Evolutionary conservation across 2,888 invertebrate genomes (phyloP), one percentile per base, ranked within the genome.

Genomic region (Slavum lentiscoides): DNA sequence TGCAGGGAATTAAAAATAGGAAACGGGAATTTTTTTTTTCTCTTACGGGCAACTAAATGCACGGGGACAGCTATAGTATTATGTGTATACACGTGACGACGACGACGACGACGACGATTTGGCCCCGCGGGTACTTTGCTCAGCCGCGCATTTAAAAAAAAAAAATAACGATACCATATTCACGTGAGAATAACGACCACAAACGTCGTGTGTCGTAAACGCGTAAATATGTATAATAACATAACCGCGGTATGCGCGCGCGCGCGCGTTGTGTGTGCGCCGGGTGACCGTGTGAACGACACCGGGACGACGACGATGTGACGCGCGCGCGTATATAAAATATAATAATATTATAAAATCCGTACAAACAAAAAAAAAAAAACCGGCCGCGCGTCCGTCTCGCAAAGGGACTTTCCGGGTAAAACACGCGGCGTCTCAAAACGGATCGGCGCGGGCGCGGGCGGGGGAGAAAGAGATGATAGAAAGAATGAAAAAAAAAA

Each of bases 271-370:
- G 30, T 30, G 30, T 30, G 30, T 30, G 30, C 68, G 39, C 72
- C 72, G 69, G 39, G 62, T 70, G 72, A 80, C 80, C 80, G 80
- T 80, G 80, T 80, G 80, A 80, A 80, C 80, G 80, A 55, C 61
- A 61, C 61, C 53, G 37, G n/a, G 19, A 37, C 37, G 39, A 66
- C 30, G 74, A 62, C 43, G 74, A 30, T 30, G 73, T 21, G 53
- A 30, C 19, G 55, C 23, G 11, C 8, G 59, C 58, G 30, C 15
- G 17, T 39, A 80, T 4, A 43, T 43, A 43, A 9, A 30, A 43
- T 39, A 39, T 39, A 39, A 6, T 6, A 6, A 39, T 9, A 49
- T 49, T 49, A 49, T 80, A 66, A 80, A 64, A 80, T 72, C 70
- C 53, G 64, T 80, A 39, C 80, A 72, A 80, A 80, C 70, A 80